Evolutionary conservation across 2,888 invertebrate genomes (phyloP).

Genomic region (Apotomis betuletana): DNA sequence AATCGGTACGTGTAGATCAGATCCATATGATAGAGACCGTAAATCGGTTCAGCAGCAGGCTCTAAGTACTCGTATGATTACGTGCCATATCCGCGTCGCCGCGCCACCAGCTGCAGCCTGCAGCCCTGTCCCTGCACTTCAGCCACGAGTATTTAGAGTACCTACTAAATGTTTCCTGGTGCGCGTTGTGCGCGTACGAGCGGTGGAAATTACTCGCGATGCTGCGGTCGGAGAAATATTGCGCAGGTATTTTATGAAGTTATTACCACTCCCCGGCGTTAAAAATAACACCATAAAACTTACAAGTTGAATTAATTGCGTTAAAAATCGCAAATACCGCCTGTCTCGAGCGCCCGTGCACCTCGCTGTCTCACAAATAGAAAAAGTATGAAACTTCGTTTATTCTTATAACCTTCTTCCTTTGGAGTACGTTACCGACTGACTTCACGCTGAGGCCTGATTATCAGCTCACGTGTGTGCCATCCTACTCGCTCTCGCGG

Average conservation of each 20-base stretch:
- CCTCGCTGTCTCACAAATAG: background rate
- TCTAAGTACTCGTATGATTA: too few relatives aligned
- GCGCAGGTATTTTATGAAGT: constrained; percentile 37
- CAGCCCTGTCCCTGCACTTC: background rate
- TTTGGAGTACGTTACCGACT: background rate
- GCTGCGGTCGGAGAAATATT: constrained; percentile 31
- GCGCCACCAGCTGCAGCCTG: too few relatives aligned
- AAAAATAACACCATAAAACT: constrained; percentile 33
- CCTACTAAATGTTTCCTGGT: constrained; percentile 30
- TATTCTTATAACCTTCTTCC: background rate
- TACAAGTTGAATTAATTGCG: constrained; percentile 37
- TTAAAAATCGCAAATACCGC: constrained; percentile 38
- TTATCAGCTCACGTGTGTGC: background rate
- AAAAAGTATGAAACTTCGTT: background rate
- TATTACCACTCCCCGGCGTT: constrained; percentile 28
- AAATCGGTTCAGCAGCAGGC: too few relatives aligned
- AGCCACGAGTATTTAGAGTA: background rate
- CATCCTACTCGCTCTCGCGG: constrained; percentile 3
- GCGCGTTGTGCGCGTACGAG: background rate
- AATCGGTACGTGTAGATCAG: too few relatives aligned
- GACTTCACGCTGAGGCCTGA: constrained; percentile 5
- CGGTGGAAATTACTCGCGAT: constrained; percentile 7
- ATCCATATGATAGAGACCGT: too few relatives aligned
- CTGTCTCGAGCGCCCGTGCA: constrained; percentile 12
- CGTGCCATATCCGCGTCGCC: too few relatives aligned